A percentile compares a stretch with the other conserved stretches of the same genome.
phyloP scores from a whole-genome alignment of 2,888 invertebrate species.

The Diarsia brunnea region DNA sequence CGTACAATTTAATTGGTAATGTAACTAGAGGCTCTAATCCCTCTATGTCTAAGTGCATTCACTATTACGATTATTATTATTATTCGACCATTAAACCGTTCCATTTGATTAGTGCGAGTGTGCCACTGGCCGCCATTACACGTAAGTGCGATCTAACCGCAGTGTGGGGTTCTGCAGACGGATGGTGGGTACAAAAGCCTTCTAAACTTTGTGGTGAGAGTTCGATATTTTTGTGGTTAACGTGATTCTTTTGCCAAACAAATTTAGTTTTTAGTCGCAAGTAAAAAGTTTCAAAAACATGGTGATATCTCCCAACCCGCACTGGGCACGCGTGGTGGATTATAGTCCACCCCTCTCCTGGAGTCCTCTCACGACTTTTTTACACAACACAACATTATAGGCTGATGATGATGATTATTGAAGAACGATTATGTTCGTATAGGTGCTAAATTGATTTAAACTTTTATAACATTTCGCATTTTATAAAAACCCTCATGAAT shows the following conservation, averaged over 20 bases:
- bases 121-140: background rate
- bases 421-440: too few relatives aligned
- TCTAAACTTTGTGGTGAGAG: background rate
- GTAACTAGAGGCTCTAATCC: background rate
- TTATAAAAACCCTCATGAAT: too few relatives aligned
- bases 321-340: too few relatives aligned
- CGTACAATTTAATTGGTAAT: background rate
- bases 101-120: slow-evolving; percentile 26
- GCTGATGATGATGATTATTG: too few relatives aligned
- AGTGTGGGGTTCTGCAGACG: background rate
- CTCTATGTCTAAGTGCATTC: background rate
- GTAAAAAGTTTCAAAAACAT: background rate
- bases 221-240: background rate
- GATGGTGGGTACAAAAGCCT: background rate
- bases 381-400: too few relatives aligned
- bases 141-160: slow-evolving; percentile 29
- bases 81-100: background rate
- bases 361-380: too few relatives aligned
- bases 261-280: background rate
- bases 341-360: too few relatives aligned
- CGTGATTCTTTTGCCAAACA: too few relatives aligned
- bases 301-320: too few relatives aligned
- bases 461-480: too few relatives aligned
- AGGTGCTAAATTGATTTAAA: too few relatives aligned
- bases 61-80: too few relatives aligned